Evolutionary conservation across 2,888 invertebrate species (phyloP).

Genomic region (Galerucella nymphaeae): DNA sequence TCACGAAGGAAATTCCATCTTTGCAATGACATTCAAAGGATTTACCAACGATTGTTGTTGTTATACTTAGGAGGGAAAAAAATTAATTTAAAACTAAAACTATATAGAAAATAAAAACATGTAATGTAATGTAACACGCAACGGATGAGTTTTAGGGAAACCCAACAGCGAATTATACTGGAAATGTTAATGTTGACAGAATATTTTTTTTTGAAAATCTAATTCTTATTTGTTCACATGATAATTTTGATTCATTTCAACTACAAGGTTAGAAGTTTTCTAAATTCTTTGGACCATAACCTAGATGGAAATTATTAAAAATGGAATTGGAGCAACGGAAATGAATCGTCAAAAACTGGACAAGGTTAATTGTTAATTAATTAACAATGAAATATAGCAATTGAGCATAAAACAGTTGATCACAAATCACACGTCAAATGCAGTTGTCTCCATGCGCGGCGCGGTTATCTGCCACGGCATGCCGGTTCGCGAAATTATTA

Average conservation of each 20-base stretch:
- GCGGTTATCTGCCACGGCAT: conserved; percentile 45
- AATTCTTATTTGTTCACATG: no score
- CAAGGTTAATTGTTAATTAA: conserved; percentile 31
- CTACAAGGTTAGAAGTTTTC: no score
- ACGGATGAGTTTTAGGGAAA: no score
- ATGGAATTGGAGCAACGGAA: not conserved
- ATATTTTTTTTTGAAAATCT: no score
- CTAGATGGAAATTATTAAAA: not conserved
- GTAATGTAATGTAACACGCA: no score
- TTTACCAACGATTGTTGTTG: conserved; percentile 21
- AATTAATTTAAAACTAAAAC: no score
- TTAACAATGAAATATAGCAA: conserved; percentile 39
- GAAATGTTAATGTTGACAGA: no score
- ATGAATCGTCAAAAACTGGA: conserved; percentile 29
- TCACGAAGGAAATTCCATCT: conserved; percentile 58
- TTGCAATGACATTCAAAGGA: conserved; percentile 30
- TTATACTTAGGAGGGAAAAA: no score
- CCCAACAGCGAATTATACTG: no score
- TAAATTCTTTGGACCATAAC: no score
- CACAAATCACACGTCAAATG: conserved; percentile 57
- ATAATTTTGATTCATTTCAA: no score
- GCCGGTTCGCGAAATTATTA: conserved; percentile 50
- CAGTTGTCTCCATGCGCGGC: conserved; percentile 52
- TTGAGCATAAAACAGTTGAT: conserved; percentile 39
- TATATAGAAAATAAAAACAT: no score